Evolutionary conservation across 2,113 vertebrate genomes (phyloP).

Genomic region (Accipiter virgatus): DNA sequence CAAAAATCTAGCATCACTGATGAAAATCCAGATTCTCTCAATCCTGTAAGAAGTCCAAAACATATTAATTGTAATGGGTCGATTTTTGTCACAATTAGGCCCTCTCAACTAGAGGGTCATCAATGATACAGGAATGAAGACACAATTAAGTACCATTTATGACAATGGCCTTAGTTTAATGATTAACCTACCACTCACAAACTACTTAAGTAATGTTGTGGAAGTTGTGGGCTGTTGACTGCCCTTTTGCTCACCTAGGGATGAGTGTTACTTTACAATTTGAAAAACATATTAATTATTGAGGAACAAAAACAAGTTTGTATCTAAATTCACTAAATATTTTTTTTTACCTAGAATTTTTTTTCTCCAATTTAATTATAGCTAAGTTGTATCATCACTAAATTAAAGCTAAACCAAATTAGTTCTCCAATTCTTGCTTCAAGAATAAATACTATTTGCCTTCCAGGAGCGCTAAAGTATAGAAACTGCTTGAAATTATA

Average conservation of each 20-base stretch:
- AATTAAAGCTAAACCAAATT: constrained; percentile 62
- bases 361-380: constrained; percentile 55
- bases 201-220: neutral
- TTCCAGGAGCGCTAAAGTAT: constrained; percentile 48
- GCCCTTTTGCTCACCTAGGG: neutral
- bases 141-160: neutral
- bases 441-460: constrained; percentile 46
- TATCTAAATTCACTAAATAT: neutral
- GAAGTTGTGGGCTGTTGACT: neutral
- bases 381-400: constrained; percentile 43
- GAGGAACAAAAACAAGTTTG: neutral
- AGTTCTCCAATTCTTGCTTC: constrained; percentile 20
- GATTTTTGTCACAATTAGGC: neutral
- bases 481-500: constrained; percentile 38
- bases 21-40: neutral
- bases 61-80: neutral
- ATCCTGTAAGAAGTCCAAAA: neutral
- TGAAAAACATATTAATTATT: neutral
- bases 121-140: neutral
- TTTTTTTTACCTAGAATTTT: constrained; percentile 21
- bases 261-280: neutral
- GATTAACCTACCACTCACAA: neutral
- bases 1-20: rapidly evolving
- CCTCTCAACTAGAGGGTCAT: neutral
- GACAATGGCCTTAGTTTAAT: neutral